phyloP scores from a whole-genome alignment of 2,113 vertebrate species.

The Cololabis saira region DNA sequence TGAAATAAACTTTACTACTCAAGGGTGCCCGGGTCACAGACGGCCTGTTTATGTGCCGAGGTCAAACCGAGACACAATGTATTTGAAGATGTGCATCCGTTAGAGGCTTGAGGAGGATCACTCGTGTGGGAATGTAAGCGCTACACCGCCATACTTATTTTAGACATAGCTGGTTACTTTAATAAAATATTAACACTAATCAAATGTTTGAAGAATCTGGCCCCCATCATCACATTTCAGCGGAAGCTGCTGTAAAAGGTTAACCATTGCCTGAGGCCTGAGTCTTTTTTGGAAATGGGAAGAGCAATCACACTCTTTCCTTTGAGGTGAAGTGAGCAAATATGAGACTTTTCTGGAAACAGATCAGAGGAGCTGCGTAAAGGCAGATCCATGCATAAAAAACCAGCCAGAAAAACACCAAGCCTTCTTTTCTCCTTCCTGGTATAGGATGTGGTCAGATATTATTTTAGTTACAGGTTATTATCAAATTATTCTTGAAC shows the following conservation, averaged over 20 bases:
- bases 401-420: slow-evolving; percentile 36
- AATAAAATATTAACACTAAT: slow-evolving; percentile 35
- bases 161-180: background rate
- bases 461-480: slow-evolving; percentile 22
- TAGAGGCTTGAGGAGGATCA: background rate
- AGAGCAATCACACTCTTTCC: slow-evolving; percentile 24
- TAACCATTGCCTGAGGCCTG: slow-evolving; percentile 7
- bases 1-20: slow-evolving; percentile 56
- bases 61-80: slow-evolving; percentile 37
- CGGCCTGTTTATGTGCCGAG: slow-evolving; percentile 38
- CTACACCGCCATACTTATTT: background rate
- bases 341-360: slow-evolving; percentile 42
- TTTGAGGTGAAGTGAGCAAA: slow-evolving; percentile 39
- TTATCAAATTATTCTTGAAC: slow-evolving; percentile 9
- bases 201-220: slow-evolving; percentile 31
- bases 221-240: slow-evolving; percentile 21
- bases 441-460: slow-evolving; percentile 27
- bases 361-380: slow-evolving; percentile 40
- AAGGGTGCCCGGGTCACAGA: slow-evolving; percentile 45
- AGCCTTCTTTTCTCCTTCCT: slow-evolving; percentile 25
- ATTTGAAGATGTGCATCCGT: slow-evolving; percentile 3
- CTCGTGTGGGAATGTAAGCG: too few relatives aligned
- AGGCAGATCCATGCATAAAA: slow-evolving; percentile 8
- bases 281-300: slow-evolving; percentile 19
- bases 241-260: slow-evolving; percentile 38